Percentiles rank a stretch among this genome's conserved stretches.
These are phyloP conservation scores for Trematomus loennbergii DNA, from an alignment of 2,113 vertebrate species.

Conservation along the genomic window DNA sequence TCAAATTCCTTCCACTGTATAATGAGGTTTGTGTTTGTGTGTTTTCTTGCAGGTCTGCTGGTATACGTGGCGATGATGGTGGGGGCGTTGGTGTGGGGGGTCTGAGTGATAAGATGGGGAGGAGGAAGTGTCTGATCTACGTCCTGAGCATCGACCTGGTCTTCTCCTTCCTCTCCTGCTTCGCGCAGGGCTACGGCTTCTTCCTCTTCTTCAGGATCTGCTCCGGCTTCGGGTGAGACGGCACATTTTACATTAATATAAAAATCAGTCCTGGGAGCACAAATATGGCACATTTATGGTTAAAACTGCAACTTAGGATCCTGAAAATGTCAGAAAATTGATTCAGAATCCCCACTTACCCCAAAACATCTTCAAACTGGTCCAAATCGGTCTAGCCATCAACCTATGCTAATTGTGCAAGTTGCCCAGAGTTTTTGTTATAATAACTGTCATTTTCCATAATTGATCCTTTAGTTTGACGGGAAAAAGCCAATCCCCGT, in stretches of 20 bases:
- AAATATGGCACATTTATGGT: too few relatives aligned
- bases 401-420: too few relatives aligned
- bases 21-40: constrained; percentile 16
- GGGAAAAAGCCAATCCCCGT: not conserved
- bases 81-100: constrained; percentile 92
- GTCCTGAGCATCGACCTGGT: constrained; percentile 92
- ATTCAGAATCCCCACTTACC: too few relatives aligned
- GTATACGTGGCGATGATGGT: constrained; percentile 99
- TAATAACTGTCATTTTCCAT: constrained; percentile 39
- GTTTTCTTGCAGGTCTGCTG: constrained; percentile 86
- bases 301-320: too few relatives aligned
- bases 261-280: too few relatives aligned
- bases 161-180: constrained; percentile 95
- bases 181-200: constrained; percentile 94
- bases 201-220: constrained; percentile 98
- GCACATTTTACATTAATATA: not conserved
- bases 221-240: constrained; percentile 93
- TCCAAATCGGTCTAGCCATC: too few relatives aligned
- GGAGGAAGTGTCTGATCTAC: constrained; percentile 92
- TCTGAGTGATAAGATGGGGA: constrained; percentile 94
- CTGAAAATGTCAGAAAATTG: too few relatives aligned
- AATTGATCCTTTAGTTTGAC: constrained; percentile 1
- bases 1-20: not conserved
- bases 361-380: too few relatives aligned
- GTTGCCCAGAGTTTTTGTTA: not conserved